Evolutionary conservation across 2,113 vertebrate genomes (phyloP), one percentile per base, ranked within the genome.

Genomic region (Sialia sialis): DNA sequence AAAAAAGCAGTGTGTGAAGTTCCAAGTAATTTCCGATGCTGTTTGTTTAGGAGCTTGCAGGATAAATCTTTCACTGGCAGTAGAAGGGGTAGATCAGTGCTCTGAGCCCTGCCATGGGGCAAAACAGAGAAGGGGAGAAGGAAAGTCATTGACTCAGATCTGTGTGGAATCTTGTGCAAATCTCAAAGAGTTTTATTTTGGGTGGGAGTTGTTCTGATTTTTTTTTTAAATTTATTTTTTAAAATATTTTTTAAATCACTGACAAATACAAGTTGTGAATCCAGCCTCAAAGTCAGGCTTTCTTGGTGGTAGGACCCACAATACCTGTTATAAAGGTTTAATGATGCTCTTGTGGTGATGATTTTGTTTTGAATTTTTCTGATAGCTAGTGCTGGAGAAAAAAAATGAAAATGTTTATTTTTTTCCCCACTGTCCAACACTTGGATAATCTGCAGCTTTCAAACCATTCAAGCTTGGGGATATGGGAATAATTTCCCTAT

Each of bases 31-130:
- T 93, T 88, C 34, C 1, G 4, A 73, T 88, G 23, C 32, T 39
- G 36, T 82, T 86, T 93, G 18, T 44, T 73, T n/a, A 62, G 46
- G 30, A 85, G 30, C 38, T 69, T 55, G 51, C 41, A 18, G 43
- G 36, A 39, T 70, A 30, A 62, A 32, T 77, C 46, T 89, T 41
- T 30, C 9, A 19, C 14, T 5, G 2, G 20, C 3, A 8, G 44
- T 22, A 46, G 38, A 62, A 49, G 34, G 29, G 23, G 15, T 29
- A 54, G 25, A 18, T 21, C 7, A 1, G 10, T 87, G 34, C 21
- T 75, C 4, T 0, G 0, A 64, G 36, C 11, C 43, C 41, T 87
- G 17, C 10, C 30, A 2, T 16, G 20, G 52, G 7, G 7, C 79
- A 16, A 56, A 54, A n/a, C 0, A 2, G 80, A 84, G 36, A 66